Conservation (phyloP, 2,113 vertebrate species). For the Suricata suricatta region DNA sequence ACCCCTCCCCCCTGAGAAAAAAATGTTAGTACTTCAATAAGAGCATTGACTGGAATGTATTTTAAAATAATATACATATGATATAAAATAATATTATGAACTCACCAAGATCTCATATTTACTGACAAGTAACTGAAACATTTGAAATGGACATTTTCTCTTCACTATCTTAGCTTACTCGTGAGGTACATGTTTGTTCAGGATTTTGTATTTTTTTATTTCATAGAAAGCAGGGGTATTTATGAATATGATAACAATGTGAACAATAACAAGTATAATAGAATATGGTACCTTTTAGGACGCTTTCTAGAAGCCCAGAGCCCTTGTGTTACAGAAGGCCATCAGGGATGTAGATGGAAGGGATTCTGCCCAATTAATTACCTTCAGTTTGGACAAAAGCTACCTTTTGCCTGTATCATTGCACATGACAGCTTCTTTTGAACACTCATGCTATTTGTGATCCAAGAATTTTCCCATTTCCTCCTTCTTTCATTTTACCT, state of each 20-base stretch:
- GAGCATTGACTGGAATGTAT: neutral
- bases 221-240: neutral
- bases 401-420: neutral
- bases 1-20: neutral
- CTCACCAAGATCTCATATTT: neutral
- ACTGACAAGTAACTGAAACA: neutral
- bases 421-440: neutral
- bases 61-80: neutral
- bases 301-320: neutral
- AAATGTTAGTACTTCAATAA: neutral
- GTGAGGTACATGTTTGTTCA: neutral
- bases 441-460: neutral
- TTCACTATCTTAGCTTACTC: neutral
- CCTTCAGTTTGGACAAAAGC: neutral
- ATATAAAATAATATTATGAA: conserved; percentile 9
- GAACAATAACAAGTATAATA: neutral
- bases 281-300: neutral
- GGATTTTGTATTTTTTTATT: neutral
- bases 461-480: neutral
- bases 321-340: neutral
- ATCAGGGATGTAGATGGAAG: neutral
- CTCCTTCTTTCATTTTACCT: conserved; percentile 86
- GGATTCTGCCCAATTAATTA: neutral
- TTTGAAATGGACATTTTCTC: neutral
- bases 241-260: neutral